phyloP scores from a whole-genome alignment of 1,140 invertebrate species.

The Brachionus paranguensis region DNA sequence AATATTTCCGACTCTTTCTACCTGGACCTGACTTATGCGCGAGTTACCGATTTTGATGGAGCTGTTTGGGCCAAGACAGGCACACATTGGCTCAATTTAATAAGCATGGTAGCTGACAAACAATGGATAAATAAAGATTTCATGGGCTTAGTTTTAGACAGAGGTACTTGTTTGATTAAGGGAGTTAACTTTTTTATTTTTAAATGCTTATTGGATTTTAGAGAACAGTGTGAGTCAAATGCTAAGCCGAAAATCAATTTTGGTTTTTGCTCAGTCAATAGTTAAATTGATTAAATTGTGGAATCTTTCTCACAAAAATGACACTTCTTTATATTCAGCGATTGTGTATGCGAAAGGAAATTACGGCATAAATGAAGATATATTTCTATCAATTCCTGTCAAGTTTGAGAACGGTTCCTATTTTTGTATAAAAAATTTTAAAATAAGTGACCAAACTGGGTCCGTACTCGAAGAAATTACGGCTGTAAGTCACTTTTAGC shows the following conservation, averaged over 20 bases:
- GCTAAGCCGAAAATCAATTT: neutral
- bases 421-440: slow-evolving; percentile 6
- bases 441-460: neutral
- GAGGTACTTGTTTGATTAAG: neutral
- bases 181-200: neutral
- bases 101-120: slow-evolving; percentile 33
- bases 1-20: neutral
- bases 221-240: neutral
- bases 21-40: slow-evolving; percentile 3
- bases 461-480: slow-evolving; percentile 9
- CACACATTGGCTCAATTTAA: slow-evolving; percentile 32
- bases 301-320: neutral
- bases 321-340: slow-evolving; percentile 17
- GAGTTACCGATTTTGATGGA: slow-evolving; percentile 32
- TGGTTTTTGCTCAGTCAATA: slow-evolving; percentile 20
- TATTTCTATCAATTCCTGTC: slow-evolving; percentile 30
- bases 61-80: slow-evolving; percentile 30
- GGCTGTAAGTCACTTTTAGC: neutral
- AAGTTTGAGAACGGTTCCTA: slow-evolving; percentile 12
- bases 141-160: neutral
- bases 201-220: neutral
- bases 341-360: slow-evolving; percentile 32
- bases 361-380: slow-evolving; percentile 5
- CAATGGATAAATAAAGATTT: slow-evolving; percentile 27
- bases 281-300: slow-evolving; percentile 12